phyloP scores from a whole-genome alignment of 2,113 vertebrate species.

The Callithrix jacchus region DNA sequence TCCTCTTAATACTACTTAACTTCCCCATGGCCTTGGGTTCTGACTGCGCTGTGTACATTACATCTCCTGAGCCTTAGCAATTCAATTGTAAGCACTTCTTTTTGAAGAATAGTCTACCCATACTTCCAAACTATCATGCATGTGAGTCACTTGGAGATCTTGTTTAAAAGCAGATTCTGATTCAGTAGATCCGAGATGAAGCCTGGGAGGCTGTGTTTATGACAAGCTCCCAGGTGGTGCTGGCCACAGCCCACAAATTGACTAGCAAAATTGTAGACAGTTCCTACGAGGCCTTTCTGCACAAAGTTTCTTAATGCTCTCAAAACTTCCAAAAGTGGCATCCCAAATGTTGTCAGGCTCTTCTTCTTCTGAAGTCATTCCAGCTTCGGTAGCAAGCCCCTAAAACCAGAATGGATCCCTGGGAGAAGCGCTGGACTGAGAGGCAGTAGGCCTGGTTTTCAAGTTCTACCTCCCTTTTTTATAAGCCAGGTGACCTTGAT shows the following conservation, averaged over 20 bases:
- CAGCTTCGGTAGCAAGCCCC: background rate
- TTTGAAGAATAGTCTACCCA: background rate
- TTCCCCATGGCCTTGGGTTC: background rate
- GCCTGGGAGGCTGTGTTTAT: background rate
- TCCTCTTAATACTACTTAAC: background rate
- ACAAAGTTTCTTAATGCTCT: background rate
- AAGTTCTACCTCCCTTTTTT: background rate
- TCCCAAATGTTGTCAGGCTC: background rate
- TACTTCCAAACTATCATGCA: background rate
- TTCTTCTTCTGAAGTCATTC: background rate
- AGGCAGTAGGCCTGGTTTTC: background rate
- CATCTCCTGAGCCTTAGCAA: background rate
- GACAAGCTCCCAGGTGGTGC: background rate
- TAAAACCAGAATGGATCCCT: background rate
- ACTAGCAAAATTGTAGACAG: background rate
- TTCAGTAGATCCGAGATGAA: background rate
- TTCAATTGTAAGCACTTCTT: background rate
- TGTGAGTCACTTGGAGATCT: background rate
- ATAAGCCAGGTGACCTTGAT: background rate
- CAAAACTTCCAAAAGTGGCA: background rate
- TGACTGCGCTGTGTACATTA: accelerated
- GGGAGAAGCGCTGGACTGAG: background rate
- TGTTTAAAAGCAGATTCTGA: background rate
- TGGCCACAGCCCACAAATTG: background rate
- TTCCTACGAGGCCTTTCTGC: background rate